Evolutionary conservation across 2,797 vertebrate genomes (phyloP).

Genomic region (Rhyacichthys aspro): DNA sequence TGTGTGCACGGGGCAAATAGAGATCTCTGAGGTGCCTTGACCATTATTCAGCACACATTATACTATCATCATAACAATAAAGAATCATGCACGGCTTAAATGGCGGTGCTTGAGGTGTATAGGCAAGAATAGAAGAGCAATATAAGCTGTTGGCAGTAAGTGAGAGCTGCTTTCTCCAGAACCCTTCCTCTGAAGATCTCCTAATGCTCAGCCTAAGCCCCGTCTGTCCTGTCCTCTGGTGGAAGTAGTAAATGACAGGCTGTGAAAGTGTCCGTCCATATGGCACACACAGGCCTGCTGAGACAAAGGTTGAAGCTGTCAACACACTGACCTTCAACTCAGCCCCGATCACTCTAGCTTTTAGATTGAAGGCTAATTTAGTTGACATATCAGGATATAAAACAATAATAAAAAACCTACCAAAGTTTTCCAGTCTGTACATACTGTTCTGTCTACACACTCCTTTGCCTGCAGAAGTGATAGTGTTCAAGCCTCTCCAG

Average conservation of each 20-base stretch:
- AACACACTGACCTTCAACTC: not conserved
- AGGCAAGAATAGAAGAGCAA: not conserved
- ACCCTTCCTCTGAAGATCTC: slow-evolving; percentile 45
- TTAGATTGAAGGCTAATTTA: not conserved
- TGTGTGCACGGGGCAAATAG: slow-evolving; percentile 17
- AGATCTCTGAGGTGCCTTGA: slow-evolving; percentile 3
- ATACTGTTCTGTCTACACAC: slow-evolving; percentile 7
- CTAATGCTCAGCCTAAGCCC: slow-evolving; percentile 56
- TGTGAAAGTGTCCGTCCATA: slow-evolving; percentile 35
- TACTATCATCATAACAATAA: not conserved
- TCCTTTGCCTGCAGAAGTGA: not conserved
- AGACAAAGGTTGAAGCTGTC: slow-evolving; percentile 1
- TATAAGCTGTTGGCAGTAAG: slow-evolving; percentile 21
- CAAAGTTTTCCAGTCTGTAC: slow-evolving; percentile 27
- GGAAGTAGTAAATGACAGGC: slow-evolving; percentile 7
- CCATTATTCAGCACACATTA: slow-evolving; percentile 10
- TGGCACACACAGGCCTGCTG: slow-evolving; percentile 8
- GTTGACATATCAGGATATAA: not conserved
- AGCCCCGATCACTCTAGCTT: not conserved
- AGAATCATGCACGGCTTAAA: not conserved
- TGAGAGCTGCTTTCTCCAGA: slow-evolving; percentile 41
- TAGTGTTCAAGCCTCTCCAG: not conserved
- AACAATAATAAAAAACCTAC: not conserved
- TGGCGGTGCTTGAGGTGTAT: not conserved
- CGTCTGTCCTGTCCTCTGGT: slow-evolving; percentile 49